These are phyloP conservation scores for Calephelis nemesis DNA, from an alignment of 1,140 invertebrate species.

Conservation along the genomic window DNA sequence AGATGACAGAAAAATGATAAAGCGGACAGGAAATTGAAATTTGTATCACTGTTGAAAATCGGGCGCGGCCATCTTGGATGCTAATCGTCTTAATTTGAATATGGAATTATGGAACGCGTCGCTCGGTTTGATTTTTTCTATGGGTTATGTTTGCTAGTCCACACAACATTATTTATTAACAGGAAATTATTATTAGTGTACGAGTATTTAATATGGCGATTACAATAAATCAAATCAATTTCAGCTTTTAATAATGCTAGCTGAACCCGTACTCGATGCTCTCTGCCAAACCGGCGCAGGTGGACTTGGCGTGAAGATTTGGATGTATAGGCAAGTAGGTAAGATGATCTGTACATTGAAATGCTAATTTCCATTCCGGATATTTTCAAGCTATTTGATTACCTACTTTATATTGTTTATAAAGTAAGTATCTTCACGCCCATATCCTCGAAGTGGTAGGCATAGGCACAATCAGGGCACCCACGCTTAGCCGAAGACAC, in stretches of 20 bases:
- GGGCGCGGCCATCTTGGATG: conserved; percentile 64
- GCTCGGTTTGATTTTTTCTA: conserved; percentile 55
- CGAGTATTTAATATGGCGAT: not conserved
- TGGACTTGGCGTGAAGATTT: no score
- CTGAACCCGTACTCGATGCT: no score
- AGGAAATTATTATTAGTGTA: conserved; percentile 8
- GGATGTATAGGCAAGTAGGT: no score
- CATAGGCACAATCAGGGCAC: no score
- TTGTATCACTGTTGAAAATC: conserved; percentile 71
- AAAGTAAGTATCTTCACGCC: no score
- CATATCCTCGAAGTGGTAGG: no score
- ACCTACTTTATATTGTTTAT: no score
- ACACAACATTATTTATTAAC: not conserved
- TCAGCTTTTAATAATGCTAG: not conserved
- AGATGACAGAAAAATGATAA: conserved; percentile 67
- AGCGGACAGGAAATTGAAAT: conserved; percentile 73
- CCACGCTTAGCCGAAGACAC: no score
- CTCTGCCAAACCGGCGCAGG: no score
- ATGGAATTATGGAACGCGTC: conserved; percentile 65
- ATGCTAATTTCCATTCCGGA: no score
- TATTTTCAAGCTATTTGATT: no score
- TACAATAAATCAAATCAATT: not conserved
- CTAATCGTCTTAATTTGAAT: conserved; percentile 72
- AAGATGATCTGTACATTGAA: no score
- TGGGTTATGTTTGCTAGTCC: not conserved